Percentiles rank a stretch among this genome's conserved stretches.
Conservation (phyloP, 1,140 invertebrate species). For the Drosophila virilis region DNA sequence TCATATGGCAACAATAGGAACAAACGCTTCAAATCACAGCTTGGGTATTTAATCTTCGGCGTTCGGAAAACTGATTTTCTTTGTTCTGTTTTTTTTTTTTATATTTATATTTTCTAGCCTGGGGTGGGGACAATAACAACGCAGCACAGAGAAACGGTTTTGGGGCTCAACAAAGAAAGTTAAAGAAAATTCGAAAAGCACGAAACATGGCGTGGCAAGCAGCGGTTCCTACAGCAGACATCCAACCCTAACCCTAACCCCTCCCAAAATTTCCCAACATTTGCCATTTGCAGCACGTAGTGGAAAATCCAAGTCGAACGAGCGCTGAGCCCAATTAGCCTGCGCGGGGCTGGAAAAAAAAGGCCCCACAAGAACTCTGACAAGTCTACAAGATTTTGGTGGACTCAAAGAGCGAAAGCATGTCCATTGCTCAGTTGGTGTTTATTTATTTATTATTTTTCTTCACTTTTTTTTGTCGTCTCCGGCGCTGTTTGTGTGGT, state of each 20-base stretch:
- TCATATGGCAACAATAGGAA: no score
- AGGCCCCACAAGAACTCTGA: not conserved
- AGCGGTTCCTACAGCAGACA: conserved; percentile 50
- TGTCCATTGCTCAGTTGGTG: conserved; percentile 48
- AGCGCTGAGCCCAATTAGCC: conserved; percentile 17
- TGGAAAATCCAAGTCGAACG: conserved; percentile 12
- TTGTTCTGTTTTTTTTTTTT: no score
- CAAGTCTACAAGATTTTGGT: conserved; percentile 27
- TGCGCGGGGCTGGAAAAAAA: not conserved
- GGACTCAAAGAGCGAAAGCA: conserved; percentile 33
- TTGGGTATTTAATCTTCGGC: no score
- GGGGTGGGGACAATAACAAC: conserved; percentile 15
- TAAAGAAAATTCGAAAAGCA: conserved; percentile 60
- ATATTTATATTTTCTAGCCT: no score
- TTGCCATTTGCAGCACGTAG: not conserved
- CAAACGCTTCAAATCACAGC: no score
- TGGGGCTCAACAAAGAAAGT: not conserved
- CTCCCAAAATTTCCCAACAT: not conserved
- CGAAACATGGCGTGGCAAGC: conserved; percentile 80
- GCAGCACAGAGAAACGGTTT: conserved; percentile 12
- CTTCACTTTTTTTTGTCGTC: no score
- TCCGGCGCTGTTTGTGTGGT: conserved; percentile 9
- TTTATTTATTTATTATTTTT: conserved; percentile 1
- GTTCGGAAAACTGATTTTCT: no score
- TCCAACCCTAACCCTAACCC: conserved; percentile 38